A percentile compares a stretch with the other conserved stretches of the same genome.
These are phyloP conservation scores for Augochlorella aurata DNA, from an alignment of 2,888 invertebrate species.

Conservation along the genomic window DNA sequence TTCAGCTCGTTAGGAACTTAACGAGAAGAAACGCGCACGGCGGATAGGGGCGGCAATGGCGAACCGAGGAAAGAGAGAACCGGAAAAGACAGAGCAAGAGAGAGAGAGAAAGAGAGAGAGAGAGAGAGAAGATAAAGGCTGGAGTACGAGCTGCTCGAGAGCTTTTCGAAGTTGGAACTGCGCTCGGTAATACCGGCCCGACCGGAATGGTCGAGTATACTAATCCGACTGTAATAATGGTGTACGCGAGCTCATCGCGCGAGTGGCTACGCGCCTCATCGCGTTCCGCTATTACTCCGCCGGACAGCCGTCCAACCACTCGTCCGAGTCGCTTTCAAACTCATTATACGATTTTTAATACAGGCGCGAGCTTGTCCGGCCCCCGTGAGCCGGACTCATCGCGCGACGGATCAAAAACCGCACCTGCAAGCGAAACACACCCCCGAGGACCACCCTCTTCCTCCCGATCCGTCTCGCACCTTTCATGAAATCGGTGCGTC, in stretches of 20 bases:
- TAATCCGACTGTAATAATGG: conserved; percentile 67
- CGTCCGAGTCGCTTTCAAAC: conserved; percentile 39
- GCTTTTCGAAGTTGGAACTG: conserved; percentile 57
- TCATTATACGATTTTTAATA: conserved; percentile 55
- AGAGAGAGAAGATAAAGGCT: conserved; percentile 35
- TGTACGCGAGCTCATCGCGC: conserved; percentile 49
- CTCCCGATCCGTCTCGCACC: not conserved
- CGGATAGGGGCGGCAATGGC: not conserved
- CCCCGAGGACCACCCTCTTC: not conserved
- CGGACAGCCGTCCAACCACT: not conserved
- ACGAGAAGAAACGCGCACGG: conserved; percentile 69
- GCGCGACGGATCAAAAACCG: not conserved
- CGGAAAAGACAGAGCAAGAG: conserved; percentile 17
- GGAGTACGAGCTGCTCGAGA: conserved; percentile 45
- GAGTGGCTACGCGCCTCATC: conserved; percentile 12
- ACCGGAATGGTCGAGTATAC: conserved; percentile 55
- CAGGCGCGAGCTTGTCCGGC: conserved; percentile 11
- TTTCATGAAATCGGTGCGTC: not conserved
- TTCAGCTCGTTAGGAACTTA: conserved; percentile 69
- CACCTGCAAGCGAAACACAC: not conserved
- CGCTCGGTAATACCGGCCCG: conserved; percentile 51
- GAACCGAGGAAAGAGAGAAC: not conserved
- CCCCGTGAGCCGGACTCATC: not conserved
- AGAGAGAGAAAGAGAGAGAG: conserved; percentile 14
- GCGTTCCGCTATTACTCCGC: conserved; percentile 29